Base-by-base conservation (phyloP, 2,113 vertebrate genomes). In the Oncorhynchus mykiss region DNA sequence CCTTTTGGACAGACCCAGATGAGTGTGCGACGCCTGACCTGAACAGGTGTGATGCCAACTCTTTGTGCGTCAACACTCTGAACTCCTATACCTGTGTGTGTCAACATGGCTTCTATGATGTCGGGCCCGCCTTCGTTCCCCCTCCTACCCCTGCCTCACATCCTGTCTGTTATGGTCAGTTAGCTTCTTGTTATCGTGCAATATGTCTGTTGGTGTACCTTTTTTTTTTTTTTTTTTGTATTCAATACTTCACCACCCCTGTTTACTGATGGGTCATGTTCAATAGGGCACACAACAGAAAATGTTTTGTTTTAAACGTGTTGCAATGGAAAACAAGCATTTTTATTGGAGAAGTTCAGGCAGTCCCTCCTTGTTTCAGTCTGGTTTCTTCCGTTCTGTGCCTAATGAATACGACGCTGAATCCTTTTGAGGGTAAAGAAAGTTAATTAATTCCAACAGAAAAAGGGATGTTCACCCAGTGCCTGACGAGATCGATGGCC, bases 31-130 rank as follows among this genome's bases (percentile, higher is more conserved):
- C 77, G 12, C 18, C 69, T 27, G 29, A 29, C 0, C 59, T 16
- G 13, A 18, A 70, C n/a, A 0, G 59, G 9, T 93, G 92, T 80
- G 68, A 88, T 6, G 67, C 1, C 29, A 71, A 87, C 24, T 89
- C 92, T 48, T n/a, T 86, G 24, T 93, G 92, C 78, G 60, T 93
- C 77, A 92, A 89, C 82, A 90, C 88, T 2, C 77, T 93, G 82
- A 85, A 82, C 71, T 92, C 88, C 18, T 89, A 79, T 68, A 74
- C 72, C 0, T 93, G 92, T 57, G 66, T 90, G 29, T 93, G 92
- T 73, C 67, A 60, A 1, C 71, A n/a, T 3, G 91, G 87, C n/a
- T 89, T 80, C 84, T 90, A 91, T 65, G 87, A 93, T 0, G 73
- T 91, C n/a, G 81, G 88, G 34, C 20, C 76, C 1, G 18, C 87